Evolutionary conservation across 2,113 vertebrate genomes (phyloP).

Genomic region (Orthonyx spaldingii): DNA sequence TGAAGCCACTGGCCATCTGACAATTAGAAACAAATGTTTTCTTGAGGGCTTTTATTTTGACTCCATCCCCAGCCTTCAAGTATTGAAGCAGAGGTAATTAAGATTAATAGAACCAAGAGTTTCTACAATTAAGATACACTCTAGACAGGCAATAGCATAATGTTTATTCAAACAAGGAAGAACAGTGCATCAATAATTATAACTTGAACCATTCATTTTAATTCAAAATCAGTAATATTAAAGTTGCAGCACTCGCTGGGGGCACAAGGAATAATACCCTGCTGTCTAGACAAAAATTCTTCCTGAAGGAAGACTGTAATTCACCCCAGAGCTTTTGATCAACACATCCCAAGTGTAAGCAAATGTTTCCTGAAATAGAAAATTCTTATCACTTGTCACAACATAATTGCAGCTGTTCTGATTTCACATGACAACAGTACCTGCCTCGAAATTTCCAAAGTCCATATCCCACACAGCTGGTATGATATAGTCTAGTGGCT

Average conservation of each 20-base stretch:
- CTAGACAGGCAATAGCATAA: slow-evolving; percentile 42
- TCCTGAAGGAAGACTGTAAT: neutral
- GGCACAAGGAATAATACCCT: neutral
- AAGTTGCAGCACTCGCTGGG: neutral
- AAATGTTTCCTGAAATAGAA: neutral
- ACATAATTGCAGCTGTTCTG: neutral
- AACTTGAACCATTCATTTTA: slow-evolving; percentile 51
- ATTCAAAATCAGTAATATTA: neutral
- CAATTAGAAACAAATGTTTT: neutral
- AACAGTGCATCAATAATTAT: slow-evolving; percentile 39
- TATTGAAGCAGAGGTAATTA: slow-evolving; percentile 8
- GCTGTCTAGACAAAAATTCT: neutral
- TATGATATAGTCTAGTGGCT: neutral
- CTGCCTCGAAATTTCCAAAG: neutral
- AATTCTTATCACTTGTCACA: neutral
- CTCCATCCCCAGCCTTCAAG: slow-evolving; percentile 2
- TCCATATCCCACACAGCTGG: neutral
- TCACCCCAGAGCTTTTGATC: neutral
- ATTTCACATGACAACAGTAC: neutral
- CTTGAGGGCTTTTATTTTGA: neutral
- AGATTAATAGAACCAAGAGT: slow-evolving; percentile 47
- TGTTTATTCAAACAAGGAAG: slow-evolving; percentile 63
- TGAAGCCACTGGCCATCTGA: neutral
- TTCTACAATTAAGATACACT: slow-evolving; percentile 45
- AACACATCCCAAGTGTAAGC: slow-evolving; percentile 9